These are phyloP conservation scores for Furcula furcula DNA, from an alignment of 2,888 invertebrate species.

Conservation along the genomic window DNA sequence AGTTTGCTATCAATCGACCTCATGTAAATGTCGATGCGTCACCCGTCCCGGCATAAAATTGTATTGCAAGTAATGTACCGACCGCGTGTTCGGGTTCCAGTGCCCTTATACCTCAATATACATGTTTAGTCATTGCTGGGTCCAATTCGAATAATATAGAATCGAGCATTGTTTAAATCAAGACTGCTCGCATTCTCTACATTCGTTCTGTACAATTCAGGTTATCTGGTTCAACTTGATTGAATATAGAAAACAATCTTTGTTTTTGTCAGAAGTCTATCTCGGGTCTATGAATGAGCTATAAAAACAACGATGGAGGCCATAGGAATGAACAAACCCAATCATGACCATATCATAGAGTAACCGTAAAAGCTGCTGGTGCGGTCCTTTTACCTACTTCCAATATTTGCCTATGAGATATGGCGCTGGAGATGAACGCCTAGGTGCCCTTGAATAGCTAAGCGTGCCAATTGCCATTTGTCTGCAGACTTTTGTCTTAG, in stretches of 20 bases:
- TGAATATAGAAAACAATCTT: neutral
- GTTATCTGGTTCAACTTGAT: neutral
- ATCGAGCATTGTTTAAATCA: conserved; percentile 7
- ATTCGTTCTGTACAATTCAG: conserved; percentile 1
- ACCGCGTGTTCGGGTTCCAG: conserved; percentile 56
- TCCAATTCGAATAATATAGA: conserved; percentile 32
- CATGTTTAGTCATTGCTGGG: conserved; percentile 49
- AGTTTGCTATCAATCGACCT: conserved; percentile 46
- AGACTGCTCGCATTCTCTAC: conserved; percentile 1
- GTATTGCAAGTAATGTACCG: conserved; percentile 45
- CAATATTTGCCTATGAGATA: too few relatives aligned
- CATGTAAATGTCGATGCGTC: conserved; percentile 43
- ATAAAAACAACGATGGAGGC: too few relatives aligned
- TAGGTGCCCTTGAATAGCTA: too few relatives aligned
- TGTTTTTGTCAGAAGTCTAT: too few relatives aligned
- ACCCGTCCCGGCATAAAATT: conserved; percentile 36
- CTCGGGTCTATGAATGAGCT: too few relatives aligned
- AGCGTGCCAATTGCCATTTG: too few relatives aligned
- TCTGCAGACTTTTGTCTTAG: too few relatives aligned
- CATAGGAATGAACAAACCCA: too few relatives aligned
- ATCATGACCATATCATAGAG: too few relatives aligned
- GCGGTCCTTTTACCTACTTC: too few relatives aligned
- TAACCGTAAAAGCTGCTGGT: too few relatives aligned
- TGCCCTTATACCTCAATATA: conserved; percentile 42
- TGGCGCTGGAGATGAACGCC: too few relatives aligned